These are phyloP conservation scores for Heteromurus nitidus DNA, from an alignment of 2,888 invertebrate genomes.

Conservation along the genomic window DNA sequence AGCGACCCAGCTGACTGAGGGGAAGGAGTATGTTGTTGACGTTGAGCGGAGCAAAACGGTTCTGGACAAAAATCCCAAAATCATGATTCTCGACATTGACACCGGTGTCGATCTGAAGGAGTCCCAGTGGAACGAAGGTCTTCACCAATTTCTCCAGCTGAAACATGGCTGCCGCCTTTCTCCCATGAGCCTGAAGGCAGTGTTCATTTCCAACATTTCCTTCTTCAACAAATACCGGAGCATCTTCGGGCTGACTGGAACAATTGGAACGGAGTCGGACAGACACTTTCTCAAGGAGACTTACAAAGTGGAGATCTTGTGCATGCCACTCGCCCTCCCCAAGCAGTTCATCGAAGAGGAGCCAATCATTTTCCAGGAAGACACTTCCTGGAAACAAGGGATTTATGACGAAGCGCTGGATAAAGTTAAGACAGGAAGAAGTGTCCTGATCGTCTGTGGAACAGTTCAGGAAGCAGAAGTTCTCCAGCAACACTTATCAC, in stretches of 20 bases:
- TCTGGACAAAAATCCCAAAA: conserved; percentile 59
- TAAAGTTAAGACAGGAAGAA: not conserved
- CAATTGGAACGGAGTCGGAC: conserved; percentile 75
- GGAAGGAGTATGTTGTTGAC: conserved; percentile 74
- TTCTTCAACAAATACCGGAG: conserved; percentile 74
- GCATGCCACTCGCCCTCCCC: conserved; percentile 72
- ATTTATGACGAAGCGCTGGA: not conserved
- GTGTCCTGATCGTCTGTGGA: conserved; percentile 24
- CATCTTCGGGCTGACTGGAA: conserved; percentile 76
- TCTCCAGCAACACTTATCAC: not conserved
- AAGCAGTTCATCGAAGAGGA: conserved; percentile 16
- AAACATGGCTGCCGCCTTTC: conserved; percentile 75
- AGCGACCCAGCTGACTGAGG: conserved; percentile 74
- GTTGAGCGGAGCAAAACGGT: conserved; percentile 35
- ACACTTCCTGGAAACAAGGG: not conserved
- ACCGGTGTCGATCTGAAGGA: conserved; percentile 75
- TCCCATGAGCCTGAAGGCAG: conserved; percentile 75
- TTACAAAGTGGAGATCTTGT: conserved; percentile 74
- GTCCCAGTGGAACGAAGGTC: conserved; percentile 75
- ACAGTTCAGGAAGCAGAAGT: conserved; percentile 15
- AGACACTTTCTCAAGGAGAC: conserved; percentile 74
- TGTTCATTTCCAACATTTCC: conserved; percentile 75
- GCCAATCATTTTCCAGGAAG: not conserved
- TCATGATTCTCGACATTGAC: conserved; percentile 54
- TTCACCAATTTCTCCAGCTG: conserved; percentile 76